Evolutionary conservation across 2,113 vertebrate species (phyloP).

Genomic region (Ondatra zibethicus): DNA sequence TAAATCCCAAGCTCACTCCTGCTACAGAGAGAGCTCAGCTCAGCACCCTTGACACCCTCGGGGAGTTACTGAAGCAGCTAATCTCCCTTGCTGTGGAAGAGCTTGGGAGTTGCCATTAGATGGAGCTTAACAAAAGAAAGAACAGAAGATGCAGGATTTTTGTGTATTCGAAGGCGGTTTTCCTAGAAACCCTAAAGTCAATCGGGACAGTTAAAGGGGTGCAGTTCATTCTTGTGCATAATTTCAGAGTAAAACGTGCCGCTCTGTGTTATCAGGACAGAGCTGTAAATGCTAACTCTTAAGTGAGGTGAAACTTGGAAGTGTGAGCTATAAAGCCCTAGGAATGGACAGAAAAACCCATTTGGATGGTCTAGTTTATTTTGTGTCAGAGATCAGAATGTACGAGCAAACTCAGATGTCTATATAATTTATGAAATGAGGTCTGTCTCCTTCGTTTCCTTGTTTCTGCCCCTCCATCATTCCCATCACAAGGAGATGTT

Average conservation of each 20-base stretch:
- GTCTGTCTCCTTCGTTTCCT: neutral
- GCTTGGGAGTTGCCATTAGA: constrained; percentile 26
- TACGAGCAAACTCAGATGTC: neutral
- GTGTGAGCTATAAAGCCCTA: neutral
- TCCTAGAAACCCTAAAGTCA: constrained; percentile 16
- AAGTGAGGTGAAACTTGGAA: neutral
- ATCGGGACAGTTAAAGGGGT: neutral
- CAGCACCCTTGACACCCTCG: neutral
- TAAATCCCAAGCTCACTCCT: neutral
- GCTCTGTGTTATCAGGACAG: neutral
- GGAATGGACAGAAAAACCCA: neutral
- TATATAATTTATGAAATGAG: neutral
- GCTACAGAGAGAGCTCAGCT: neutral
- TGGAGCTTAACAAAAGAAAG: constrained; percentile 68
- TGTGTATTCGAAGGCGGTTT: neutral
- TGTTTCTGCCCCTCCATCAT: neutral
- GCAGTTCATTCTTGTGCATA: neutral
- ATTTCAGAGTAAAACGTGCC: neutral
- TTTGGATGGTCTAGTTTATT: neutral
- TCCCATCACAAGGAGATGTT: neutral
- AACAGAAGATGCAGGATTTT: neutral
- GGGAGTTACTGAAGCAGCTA: neutral
- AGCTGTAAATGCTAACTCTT: neutral
- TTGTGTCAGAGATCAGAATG: neutral
- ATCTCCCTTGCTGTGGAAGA: constrained; percentile 5